phyloP scores from a whole-genome alignment of 2,797 vertebrate genomes.

The Sebastes oblongus region DNA sequence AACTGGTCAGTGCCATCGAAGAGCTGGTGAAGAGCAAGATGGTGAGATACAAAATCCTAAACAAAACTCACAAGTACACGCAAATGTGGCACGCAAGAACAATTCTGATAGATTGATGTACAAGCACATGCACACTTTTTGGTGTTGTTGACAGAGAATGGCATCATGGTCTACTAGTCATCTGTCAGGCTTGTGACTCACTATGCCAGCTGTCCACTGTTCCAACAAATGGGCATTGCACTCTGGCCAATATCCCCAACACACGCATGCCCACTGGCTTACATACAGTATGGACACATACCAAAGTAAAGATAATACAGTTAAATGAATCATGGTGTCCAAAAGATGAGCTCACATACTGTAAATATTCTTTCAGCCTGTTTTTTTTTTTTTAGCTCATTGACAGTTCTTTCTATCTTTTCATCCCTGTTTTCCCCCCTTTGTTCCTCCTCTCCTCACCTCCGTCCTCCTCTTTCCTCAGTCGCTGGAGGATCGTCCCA shows the following conservation, averaged over 20 bases:
- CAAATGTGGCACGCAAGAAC: constrained; percentile 32
- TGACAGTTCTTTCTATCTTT: not conserved
- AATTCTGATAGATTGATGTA: constrained; percentile 15
- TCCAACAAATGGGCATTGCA: constrained; percentile 49
- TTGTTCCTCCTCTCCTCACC: not conserved
- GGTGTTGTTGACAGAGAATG: constrained; percentile 59
- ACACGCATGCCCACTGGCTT: constrained; percentile 23
- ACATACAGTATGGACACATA: not conserved
- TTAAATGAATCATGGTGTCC: not conserved
- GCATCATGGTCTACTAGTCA: constrained; percentile 57
- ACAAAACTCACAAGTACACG: constrained; percentile 35
- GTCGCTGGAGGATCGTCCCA: constrained; percentile 96
- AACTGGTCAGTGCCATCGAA: constrained; percentile 97
- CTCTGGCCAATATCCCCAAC: constrained; percentile 20
- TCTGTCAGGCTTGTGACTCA: constrained; percentile 70
- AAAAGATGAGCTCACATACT: not conserved
- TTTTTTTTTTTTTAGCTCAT: not conserved
- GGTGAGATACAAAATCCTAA: constrained; percentile 82
- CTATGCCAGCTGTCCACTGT: constrained; percentile 68
- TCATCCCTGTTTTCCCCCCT: not conserved
- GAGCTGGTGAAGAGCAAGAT: constrained; percentile 99
- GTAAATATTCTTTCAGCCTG: not conserved
- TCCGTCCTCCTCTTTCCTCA: constrained; percentile 47
- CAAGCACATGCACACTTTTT: not conserved
- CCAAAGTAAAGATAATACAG: not conserved